A percentile compares a stretch with the other conserved stretches of the same genome.
Evolutionary conservation across 2,797 vertebrate species (phyloP).

Genomic region (Rhadinocentrus ornatus): DNA sequence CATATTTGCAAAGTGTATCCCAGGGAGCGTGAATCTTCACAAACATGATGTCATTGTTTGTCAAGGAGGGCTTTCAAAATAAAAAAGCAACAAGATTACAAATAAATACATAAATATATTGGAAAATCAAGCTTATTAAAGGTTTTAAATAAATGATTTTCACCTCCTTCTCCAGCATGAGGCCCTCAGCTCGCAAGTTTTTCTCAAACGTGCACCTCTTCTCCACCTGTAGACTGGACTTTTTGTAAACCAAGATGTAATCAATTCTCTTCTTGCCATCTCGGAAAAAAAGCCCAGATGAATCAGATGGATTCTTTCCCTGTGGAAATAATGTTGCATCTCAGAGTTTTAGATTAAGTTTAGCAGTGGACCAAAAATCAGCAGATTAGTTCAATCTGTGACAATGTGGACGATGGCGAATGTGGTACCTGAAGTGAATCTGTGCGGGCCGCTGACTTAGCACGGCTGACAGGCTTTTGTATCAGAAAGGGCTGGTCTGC

Average conservation of each 20-base stretch:
- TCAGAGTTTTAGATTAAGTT: constrained; percentile 6
- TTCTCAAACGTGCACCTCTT: constrained; percentile 98
- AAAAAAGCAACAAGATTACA: constrained; percentile 30
- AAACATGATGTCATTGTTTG: constrained; percentile 97
- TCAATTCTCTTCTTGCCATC: constrained; percentile 97
- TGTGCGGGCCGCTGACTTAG: constrained; percentile 84
- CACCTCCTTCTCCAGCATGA: constrained; percentile 98
- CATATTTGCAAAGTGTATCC: constrained; percentile 97
- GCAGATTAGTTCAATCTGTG: neutral
- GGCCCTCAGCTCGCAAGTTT: constrained; percentile 94
- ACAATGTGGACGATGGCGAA: constrained; percentile 1
- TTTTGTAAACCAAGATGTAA: constrained; percentile 98
- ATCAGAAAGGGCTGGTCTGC: constrained; percentile 89
- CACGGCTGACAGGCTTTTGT: constrained; percentile 85
- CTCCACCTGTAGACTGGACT: constrained; percentile 94
- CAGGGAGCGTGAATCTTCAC: constrained; percentile 97
- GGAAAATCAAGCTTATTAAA: neutral
- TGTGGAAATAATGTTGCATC: constrained; percentile 45
- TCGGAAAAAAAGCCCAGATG: constrained; percentile 92
- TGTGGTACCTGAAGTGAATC: constrained; percentile 86
- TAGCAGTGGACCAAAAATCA: neutral
- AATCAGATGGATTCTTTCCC: constrained; percentile 79
- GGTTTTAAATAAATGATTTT: neutral
- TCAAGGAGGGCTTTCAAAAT: constrained; percentile 89
- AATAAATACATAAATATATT: too few species aligned